phyloP scores from a whole-genome alignment of 2,797 vertebrate genomes.

The Remorina albescens region DNA sequence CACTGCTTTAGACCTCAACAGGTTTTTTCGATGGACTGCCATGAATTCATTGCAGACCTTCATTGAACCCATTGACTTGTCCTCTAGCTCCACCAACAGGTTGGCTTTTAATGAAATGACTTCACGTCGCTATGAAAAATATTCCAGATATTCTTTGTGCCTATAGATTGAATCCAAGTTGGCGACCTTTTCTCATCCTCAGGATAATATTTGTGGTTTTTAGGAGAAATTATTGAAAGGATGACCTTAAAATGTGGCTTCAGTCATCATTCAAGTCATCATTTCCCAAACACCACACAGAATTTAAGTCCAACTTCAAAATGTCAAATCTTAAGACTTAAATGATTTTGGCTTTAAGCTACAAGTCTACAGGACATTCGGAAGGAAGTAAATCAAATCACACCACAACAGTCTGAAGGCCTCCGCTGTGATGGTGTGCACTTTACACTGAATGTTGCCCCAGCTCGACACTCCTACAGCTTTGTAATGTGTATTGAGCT shows the following conservation, averaged over 20 bases:
- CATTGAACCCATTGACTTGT: background rate
- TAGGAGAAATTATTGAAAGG: background rate
- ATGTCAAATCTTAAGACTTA: background rate
- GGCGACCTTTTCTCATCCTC: background rate
- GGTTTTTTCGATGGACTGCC: background rate
- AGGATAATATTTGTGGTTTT: background rate
- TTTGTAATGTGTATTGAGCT: background rate
- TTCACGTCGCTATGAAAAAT: too few relatives aligned
- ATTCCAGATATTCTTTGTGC: background rate
- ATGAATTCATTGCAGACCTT: background rate
- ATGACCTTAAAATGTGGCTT: background rate
- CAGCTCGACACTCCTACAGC: background rate
- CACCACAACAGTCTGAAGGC: background rate
- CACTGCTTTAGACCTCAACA: background rate
- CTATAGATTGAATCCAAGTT: background rate
- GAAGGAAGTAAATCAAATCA: slow-evolving; percentile 9
- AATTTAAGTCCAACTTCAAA: slow-evolving; percentile 5
- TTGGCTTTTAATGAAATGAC: background rate
- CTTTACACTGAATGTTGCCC: background rate
- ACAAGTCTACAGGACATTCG: background rate
- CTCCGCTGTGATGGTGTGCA: background rate
- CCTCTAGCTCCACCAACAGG: background rate
- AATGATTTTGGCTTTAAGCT: background rate
- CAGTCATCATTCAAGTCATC: background rate
- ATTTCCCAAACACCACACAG: background rate